Evolutionary conservation across 2,797 vertebrate genomes (phyloP), one percentile per base, ranked within the genome.

Genomic region (Cirrhinus molitorella): DNA sequence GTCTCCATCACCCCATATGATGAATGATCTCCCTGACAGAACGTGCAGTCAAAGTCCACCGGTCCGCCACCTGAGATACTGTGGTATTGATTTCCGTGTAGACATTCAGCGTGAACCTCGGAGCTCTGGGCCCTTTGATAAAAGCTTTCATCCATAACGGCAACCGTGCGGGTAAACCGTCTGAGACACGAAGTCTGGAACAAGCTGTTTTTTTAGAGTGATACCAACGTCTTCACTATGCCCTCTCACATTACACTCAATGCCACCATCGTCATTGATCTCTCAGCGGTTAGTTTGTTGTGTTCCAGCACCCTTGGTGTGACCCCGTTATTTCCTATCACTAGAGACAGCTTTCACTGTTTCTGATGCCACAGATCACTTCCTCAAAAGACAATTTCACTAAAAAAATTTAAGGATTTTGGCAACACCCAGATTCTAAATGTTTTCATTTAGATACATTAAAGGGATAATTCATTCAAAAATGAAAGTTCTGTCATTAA

Each of bases 11-110:
- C 79, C 70, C 28, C 63, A 57, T 83, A 80, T 90, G 90, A 91
- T 87, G 79, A 84, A 89, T 88, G 89, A 88, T 87, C 85, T 86
- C 86, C 73, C 85, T 87, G 90, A 90, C 88, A 90, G 81, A 86
- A 89, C 59, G 51, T 76, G 86, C 84, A 85, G 81, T 85, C 88
- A 88, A 86, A 88, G 83, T 88, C 86, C 85, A 89, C 74, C 77
- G 70, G 79, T 84, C 85, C 81, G 65, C 82, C 80, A 84, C 81
- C 82, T 83, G 88, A 88, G 79, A 88, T 89, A 88, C 87, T 85
- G 81, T 37, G 53, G 79, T 89, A 91, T 91, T 85, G 90, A 91
- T 91, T 90, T 88, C 79, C 55, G 40, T 68, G 80, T 79, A 84
- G 83, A 87, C 59, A 70, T 85, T 86, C 83, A 83, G 88, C 73